These are phyloP conservation scores for Gastrophryne carolinensis DNA, from an alignment of 2,797 vertebrate species.

Conservation along the genomic window DNA sequence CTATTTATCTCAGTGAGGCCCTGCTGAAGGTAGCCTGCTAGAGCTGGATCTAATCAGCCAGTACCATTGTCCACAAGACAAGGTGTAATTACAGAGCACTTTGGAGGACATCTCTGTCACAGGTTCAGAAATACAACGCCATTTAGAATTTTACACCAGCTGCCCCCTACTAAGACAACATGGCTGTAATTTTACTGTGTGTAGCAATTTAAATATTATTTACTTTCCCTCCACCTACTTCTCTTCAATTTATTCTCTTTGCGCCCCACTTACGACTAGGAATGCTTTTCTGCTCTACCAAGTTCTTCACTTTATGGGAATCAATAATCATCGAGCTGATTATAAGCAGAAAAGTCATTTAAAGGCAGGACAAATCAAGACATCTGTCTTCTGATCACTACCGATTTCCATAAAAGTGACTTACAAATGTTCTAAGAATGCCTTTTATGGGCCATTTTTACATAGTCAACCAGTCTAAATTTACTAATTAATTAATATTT, in stretches of 20 bases:
- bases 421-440: not conserved
- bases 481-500: too few species aligned
- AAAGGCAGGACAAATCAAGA: not conserved
- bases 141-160: conserved; percentile 50
- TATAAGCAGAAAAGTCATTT: not conserved
- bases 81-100: conserved; percentile 59
- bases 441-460: too few species aligned
- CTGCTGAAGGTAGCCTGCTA: conserved; percentile 30
- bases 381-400: not conserved
- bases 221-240: conserved; percentile 33
- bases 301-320: conserved; percentile 20
- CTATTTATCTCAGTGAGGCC: conserved; percentile 24
- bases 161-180: conserved; percentile 17
- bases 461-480: too few species aligned
- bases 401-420: not conserved
- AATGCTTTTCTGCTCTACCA: conserved; percentile 33
- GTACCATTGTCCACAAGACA: conserved; percentile 48
- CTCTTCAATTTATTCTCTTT: conserved; percentile 18
- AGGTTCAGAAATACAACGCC: conserved; percentile 51
- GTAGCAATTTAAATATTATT: conserved; percentile 51
- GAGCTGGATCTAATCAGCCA: conserved; percentile 50
- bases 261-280: not conserved
- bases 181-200: conserved; percentile 52
- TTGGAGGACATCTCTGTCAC: conserved; percentile 48
- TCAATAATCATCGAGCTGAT: conserved; percentile 10